Evolutionary conservation across 2,797 vertebrate genomes (phyloP).

Genomic region (Rhynchonycteris naso): DNA sequence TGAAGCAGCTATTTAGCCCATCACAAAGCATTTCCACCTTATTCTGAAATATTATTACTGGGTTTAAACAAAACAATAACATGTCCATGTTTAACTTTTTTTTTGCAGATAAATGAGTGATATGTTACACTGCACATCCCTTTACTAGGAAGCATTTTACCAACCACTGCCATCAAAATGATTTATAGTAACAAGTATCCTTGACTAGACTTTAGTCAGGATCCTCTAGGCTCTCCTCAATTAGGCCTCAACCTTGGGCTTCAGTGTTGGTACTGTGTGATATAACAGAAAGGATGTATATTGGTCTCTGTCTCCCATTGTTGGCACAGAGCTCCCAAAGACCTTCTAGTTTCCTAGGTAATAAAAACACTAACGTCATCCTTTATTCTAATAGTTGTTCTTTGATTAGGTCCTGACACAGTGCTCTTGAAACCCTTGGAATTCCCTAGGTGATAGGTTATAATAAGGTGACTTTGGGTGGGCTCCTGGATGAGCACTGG

Average conservation of each 20-base stretch:
- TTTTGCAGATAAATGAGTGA: background rate
- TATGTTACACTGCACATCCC: background rate
- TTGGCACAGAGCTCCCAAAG: background rate
- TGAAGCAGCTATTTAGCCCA: background rate
- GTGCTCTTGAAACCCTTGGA: background rate
- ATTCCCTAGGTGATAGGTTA: background rate
- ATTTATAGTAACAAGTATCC: background rate
- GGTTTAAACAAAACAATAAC: background rate
- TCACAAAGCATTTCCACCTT: rapidly evolving
- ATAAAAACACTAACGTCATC: background rate
- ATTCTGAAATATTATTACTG: background rate
- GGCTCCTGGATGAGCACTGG: background rate
- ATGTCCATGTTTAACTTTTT: background rate
- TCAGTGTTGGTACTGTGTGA: background rate
- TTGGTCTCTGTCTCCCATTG: background rate
- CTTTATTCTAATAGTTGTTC: background rate
- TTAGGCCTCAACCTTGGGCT: background rate
- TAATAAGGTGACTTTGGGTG: background rate
- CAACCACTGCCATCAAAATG: background rate
- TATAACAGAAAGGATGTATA: background rate
- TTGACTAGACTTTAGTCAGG: background rate
- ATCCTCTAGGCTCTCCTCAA: background rate
- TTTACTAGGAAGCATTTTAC: background rate
- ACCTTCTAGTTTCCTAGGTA: background rate
- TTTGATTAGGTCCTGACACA: background rate